Evolutionary conservation across 2,888 invertebrate genomes (phyloP), one percentile per base, ranked within the genome.

Genomic region (Sinopyrophorus schimmeli): DNA sequence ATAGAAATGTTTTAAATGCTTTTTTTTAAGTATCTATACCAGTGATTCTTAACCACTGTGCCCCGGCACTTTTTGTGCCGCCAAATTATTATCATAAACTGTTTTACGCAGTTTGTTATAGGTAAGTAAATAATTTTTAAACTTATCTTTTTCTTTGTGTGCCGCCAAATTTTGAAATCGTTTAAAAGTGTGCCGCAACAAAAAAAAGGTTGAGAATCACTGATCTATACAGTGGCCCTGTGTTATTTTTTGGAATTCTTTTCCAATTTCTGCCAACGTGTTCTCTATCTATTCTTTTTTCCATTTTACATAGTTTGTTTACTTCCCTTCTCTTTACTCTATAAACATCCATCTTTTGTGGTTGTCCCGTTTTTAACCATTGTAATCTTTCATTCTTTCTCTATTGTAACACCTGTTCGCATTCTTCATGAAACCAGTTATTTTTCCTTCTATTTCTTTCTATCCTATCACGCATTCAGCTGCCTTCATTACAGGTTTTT

Each of bases 231-330:
- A n/a, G n/a, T n/a, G n/a, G n/a, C n/a, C n/a, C n/a, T n/a, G 31
- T 31, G 16, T 31, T 14, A 28, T 28, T 12, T 28, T 14, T 28
- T 10, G 4, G 18, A n/a, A 3, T 18, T 17, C 17, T 16, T 10
- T 32, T n/a, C 14, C 28, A 28, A 28, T 28, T 28, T 10, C 28
- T 12, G 5, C 3, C 28, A 28, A 3, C n/a, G 10, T 28, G 12
- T 28, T 28, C n/a, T 28, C 28, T 28, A 28, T 28, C 28, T 21
- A 34, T 34, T 21, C 34, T 34, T 18, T 34, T 34, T 34, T 34
- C 34, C 16, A 16, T 31, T 17, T 31, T 31, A 12, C 28, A 28
- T 10, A 28, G 9, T 28, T 28, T 28, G n/a, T 5, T 28, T 28
- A 6, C 11, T 28, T 28, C 6, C n/a, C n/a, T 28, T 10, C 11